Conservation (phyloP, 92 coral and sea anemone species). For the Ricordea florida region DNA sequence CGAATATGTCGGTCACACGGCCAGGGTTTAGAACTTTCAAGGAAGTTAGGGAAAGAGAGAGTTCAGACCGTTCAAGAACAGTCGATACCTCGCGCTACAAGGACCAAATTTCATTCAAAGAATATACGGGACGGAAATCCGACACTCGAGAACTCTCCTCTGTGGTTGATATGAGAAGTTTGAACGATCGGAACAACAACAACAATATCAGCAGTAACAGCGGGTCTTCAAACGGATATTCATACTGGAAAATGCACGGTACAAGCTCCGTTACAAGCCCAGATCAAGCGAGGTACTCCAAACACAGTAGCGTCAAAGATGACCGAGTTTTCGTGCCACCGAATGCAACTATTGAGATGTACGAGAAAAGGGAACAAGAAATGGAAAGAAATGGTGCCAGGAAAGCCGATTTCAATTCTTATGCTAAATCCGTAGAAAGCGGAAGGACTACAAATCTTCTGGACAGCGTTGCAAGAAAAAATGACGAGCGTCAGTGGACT, state of each 20-base stretch:
- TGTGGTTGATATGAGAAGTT: slow-evolving; percentile 33
- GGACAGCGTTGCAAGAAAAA: slow-evolving; percentile 1
- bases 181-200: slow-evolving; percentile 68
- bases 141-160: slow-evolving; percentile 23
- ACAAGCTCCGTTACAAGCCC: not conserved
- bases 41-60: slow-evolving; percentile 1
- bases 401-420: slow-evolving; percentile 17
- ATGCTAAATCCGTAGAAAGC: slow-evolving; percentile 11
- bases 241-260: not conserved
- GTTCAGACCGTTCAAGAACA: slow-evolving; percentile 7
- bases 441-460: not conserved
- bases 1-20: not conserved
- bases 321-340: slow-evolving; percentile 85
- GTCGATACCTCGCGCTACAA: slow-evolving; percentile 7
- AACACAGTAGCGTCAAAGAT: slow-evolving; percentile 39
- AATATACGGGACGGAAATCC: not conserved
- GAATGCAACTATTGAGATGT: slow-evolving; percentile 80
- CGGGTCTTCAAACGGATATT: no score
- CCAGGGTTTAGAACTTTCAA: not conserved
- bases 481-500: slow-evolving; percentile 6
- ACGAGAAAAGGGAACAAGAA: slow-evolving; percentile 78
- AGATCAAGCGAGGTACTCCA: slow-evolving; percentile 16
- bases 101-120: slow-evolving; percentile 2
- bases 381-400: slow-evolving; percentile 61
- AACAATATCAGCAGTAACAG: no score